Percentiles rank a stretch among this genome's conserved stretches.
These are phyloP conservation scores for Linnaemya tessellans DNA, from an alignment of 2,888 invertebrate genomes.

Conservation along the genomic window DNA sequence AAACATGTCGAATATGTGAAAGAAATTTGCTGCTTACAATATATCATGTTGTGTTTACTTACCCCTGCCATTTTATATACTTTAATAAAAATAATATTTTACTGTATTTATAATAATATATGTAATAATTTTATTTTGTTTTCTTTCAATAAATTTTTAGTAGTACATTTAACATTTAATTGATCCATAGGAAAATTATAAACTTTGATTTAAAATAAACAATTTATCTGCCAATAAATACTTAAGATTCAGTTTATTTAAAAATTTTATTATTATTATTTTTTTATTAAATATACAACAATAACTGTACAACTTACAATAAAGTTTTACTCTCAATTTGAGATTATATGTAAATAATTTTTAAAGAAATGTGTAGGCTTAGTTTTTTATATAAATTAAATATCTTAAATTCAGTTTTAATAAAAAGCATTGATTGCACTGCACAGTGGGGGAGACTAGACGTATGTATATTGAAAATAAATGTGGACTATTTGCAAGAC, in stretches of 20 bases:
- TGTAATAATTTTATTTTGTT: slow-evolving; percentile 3
- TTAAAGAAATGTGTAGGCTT: not conserved
- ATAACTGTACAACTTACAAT: slow-evolving; percentile 55
- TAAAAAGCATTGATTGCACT: not conserved
- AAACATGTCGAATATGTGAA: no score
- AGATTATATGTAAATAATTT: not conserved
- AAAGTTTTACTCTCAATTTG: slow-evolving; percentile 7
- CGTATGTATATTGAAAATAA: no score
- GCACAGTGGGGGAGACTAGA: no score
- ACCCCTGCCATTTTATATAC: not conserved
- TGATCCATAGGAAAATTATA: slow-evolving; percentile 57
- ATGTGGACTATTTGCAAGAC: no score
- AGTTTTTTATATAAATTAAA: not conserved
- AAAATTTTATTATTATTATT: not conserved
- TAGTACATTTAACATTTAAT: slow-evolving; percentile 65
- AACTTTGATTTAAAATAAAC: slow-evolving; percentile 24
- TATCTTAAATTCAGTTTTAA: not conserved
- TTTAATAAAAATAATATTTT: not conserved
- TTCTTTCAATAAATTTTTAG: slow-evolving; percentile 49
- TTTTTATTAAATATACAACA: slow-evolving; percentile 45
- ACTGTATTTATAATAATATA: slow-evolving; percentile 22
- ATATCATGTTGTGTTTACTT: slow-evolving; percentile 1
- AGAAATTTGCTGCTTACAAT: no score
- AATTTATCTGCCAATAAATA: not conserved
- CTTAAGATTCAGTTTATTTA: not conserved